These are phyloP conservation scores for Pangasius djambal DNA, from an alignment of 2,797 vertebrate species.

Conservation along the genomic window DNA sequence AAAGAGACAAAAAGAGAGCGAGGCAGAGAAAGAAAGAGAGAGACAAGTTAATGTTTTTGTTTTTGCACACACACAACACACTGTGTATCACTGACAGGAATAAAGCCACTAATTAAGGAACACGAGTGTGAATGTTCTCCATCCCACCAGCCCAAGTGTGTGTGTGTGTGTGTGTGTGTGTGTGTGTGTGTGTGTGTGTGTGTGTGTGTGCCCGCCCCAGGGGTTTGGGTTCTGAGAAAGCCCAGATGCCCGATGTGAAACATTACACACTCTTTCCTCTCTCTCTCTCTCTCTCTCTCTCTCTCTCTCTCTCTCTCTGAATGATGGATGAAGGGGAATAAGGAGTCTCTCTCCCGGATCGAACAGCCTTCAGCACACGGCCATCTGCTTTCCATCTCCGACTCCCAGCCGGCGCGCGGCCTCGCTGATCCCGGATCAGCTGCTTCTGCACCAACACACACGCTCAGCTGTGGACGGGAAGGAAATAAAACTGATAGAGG, in stretches of 20 bases:
- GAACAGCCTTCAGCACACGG: slow-evolving; percentile 67
- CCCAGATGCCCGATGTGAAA: slow-evolving; percentile 72
- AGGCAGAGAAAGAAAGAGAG: not conserved
- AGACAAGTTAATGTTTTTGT: not conserved
- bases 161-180: not conserved
- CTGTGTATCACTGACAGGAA: slow-evolving; percentile 64
- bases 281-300: slow-evolving; percentile 3
- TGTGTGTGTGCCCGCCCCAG: slow-evolving; percentile 55
- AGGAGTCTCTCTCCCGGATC: slow-evolving; percentile 78
- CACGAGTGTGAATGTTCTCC: slow-evolving; percentile 63
- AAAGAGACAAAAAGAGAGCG: too few relatives aligned
- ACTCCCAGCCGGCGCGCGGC: slow-evolving; percentile 49
- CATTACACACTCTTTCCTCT: slow-evolving; percentile 66
- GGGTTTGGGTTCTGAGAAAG: slow-evolving; percentile 69
- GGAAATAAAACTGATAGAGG: slow-evolving; percentile 1
- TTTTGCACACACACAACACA: slow-evolving; percentile 34
- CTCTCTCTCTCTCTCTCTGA: slow-evolving; percentile 14
- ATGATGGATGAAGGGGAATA: slow-evolving; percentile 80
- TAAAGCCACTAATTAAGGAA: slow-evolving; percentile 69
- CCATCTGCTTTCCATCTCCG: slow-evolving; percentile 79
- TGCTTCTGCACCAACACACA: not conserved
- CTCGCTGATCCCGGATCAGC: slow-evolving; percentile 35
- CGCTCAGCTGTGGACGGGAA: not conserved
- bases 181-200: slow-evolving; percentile 34
- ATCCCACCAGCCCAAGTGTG: slow-evolving; percentile 18